Evolutionary conservation across 2,888 invertebrate species (phyloP).

Genomic region (Vesta saturnalis): DNA sequence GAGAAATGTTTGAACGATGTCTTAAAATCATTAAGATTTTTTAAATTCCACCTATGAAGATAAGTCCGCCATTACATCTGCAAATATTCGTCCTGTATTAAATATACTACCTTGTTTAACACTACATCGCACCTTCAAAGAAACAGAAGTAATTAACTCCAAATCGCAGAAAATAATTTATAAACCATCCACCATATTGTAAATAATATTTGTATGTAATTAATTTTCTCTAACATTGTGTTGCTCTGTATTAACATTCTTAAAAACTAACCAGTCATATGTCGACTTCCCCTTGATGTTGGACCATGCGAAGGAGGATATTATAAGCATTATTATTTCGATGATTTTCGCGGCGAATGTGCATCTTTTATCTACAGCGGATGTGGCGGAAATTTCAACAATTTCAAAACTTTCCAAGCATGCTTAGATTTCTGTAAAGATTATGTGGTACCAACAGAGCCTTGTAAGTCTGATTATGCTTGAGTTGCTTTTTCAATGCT

Average conservation of each 20-base stretch:
- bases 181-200: neutral
- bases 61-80: no score
- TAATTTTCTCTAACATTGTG: neutral
- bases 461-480: slow-evolving; percentile 51
- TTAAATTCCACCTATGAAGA: no score
- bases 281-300: slow-evolving; percentile 70
- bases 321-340: slow-evolving; percentile 78
- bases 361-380: slow-evolving; percentile 84
- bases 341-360: slow-evolving; percentile 75
- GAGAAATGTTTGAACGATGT: no score
- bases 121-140: no score
- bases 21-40: no score
- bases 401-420: slow-evolving; percentile 78
- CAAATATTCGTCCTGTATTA: no score
- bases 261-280: slow-evolving; percentile 65
- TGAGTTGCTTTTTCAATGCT: slow-evolving; percentile 3
- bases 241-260: neutral
- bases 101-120: no score
- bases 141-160: no score
- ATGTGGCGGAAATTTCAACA: slow-evolving; percentile 89
- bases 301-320: slow-evolving; percentile 68
- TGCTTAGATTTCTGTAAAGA: slow-evolving; percentile 71
- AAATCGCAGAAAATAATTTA: no score
- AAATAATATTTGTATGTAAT: neutral
- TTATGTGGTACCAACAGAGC: slow-evolving; percentile 51